These are phyloP conservation scores for Ichneumoninae sp. DNA, from an alignment of 2,888 invertebrate genomes.

Conservation along the genomic window DNA sequence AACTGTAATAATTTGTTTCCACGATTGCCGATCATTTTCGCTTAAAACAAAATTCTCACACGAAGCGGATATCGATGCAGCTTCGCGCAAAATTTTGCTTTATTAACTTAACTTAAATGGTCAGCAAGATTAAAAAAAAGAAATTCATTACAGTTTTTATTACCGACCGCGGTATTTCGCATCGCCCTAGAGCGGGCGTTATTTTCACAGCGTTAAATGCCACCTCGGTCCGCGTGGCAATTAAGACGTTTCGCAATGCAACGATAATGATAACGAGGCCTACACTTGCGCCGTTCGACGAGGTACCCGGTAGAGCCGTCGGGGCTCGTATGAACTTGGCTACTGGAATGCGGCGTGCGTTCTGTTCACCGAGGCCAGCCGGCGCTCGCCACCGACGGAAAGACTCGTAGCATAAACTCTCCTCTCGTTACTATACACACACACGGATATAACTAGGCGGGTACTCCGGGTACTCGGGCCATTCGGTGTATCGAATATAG, in stretches of 20 bases:
- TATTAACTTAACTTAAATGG: no score
- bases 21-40: no score
- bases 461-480: conserved; percentile 40
- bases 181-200: not conserved
- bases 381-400: conserved; percentile 48
- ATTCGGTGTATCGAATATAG: conserved; percentile 55
- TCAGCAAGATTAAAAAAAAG: no score
- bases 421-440: conserved; percentile 27
- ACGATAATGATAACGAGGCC: conserved; percentile 72
- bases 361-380: conserved; percentile 32
- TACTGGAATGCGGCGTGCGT: conserved; percentile 37
- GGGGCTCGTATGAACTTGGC: conserved; percentile 25
- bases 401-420: conserved; percentile 37
- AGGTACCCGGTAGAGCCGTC: conserved; percentile 33
- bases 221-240: conserved; percentile 66
- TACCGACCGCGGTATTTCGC: not conserved
- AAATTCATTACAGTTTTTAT: not conserved
- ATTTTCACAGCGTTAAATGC: not conserved
- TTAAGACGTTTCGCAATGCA: conserved; percentile 73
- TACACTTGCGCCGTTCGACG: conserved; percentile 20
- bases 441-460: not conserved
- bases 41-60: no score
- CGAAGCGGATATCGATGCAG: no score
- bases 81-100: no score
- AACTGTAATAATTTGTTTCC: no score